phyloP scores from a whole-genome alignment of 2,797 vertebrate species.

The Pempheris klunzingeri region DNA sequence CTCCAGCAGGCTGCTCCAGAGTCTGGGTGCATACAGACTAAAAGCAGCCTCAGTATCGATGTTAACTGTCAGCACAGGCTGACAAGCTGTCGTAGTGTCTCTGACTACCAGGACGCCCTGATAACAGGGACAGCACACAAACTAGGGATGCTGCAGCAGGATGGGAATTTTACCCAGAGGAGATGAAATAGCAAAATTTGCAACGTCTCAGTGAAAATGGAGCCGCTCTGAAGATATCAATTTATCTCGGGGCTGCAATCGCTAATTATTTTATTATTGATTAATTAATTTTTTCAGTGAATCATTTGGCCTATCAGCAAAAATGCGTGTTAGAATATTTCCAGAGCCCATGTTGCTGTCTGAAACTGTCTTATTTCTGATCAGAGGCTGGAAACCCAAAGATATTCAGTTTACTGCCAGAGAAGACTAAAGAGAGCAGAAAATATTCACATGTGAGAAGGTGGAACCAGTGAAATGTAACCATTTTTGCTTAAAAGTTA shows the following conservation, averaged over 20 bases:
- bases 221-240: background rate
- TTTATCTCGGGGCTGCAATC: background rate
- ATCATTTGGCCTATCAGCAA: background rate
- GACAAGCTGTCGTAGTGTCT: conserved; percentile 67
- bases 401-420: background rate
- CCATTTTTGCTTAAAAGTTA: background rate
- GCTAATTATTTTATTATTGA: background rate
- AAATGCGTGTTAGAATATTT: background rate
- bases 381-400: background rate
- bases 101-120: conserved; percentile 39
- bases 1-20: conserved; percentile 43
- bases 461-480: background rate
- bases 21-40: conserved; percentile 50
- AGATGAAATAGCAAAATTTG: conserved; percentile 8
- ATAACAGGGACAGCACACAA: conserved; percentile 49
- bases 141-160: conserved; percentile 35
- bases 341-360: no score
- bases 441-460: background rate
- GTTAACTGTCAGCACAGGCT: conserved; percentile 71
- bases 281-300: background rate
- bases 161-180: conserved; percentile 28
- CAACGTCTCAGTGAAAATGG: background rate
- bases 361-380: background rate
- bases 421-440: background rate
- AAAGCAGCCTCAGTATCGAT: conserved; percentile 51